Conservation (phyloP, 2,797 vertebrate genomes). For the Carcharodon carcharias region DNA sequence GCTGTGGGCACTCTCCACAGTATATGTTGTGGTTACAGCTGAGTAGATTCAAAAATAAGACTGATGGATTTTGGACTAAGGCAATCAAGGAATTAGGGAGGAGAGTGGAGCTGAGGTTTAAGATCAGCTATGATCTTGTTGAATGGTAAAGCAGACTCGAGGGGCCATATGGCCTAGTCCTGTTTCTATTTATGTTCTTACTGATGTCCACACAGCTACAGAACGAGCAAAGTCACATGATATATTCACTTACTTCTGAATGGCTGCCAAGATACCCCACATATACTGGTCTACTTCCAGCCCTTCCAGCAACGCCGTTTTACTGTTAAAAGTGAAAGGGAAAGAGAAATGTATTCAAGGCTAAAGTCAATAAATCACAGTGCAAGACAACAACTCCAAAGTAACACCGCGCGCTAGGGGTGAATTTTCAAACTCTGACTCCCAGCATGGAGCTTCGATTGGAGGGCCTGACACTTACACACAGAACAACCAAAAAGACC, state of each 20-base stretch:
- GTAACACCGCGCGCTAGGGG: not conserved
- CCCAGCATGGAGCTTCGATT: not conserved
- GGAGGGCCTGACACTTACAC: not conserved
- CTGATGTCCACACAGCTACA: not conserved
- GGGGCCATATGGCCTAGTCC: not conserved
- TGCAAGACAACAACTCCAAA: not conserved
- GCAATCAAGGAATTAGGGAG: not conserved
- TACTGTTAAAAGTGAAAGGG: conserved; percentile 57
- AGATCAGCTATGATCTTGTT: too few relatives aligned
- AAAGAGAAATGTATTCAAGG: not conserved
- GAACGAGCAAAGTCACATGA: not conserved
- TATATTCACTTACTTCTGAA: conserved; percentile 74
- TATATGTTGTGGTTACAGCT: not conserved
- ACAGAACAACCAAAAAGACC: not conserved
- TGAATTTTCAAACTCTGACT: not conserved
- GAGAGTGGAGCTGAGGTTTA: not conserved
- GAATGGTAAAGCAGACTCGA: not conserved
- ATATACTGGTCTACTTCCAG: conserved; percentile 96
- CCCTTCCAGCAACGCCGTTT: conserved; percentile 85
- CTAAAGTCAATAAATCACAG: not conserved
- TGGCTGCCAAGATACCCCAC: conserved; percentile 88
- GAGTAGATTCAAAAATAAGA: not conserved
- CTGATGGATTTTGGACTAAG: not conserved
- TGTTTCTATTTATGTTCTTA: not conserved
- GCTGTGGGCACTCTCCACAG: not conserved